These are phyloP conservation scores for Cettia cetti DNA, from an alignment of 2,113 vertebrate genomes.

Conservation along the genomic window DNA sequence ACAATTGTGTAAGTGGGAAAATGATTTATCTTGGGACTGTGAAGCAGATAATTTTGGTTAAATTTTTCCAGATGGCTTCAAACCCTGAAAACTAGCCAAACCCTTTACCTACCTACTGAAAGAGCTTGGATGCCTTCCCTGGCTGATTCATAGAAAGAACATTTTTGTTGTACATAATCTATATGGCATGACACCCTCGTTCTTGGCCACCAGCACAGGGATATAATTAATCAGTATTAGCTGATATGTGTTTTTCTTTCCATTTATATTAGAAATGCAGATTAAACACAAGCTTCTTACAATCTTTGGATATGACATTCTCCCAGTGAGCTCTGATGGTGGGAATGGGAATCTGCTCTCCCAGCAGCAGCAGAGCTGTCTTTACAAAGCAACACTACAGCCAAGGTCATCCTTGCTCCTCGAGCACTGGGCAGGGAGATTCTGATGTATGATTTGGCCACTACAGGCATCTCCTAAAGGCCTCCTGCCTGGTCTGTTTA, in stretches of 20 bases:
- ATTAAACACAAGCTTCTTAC: not conserved
- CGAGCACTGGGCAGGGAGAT: not conserved
- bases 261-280: not conserved
- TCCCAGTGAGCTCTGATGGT: not conserved
- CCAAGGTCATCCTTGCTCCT: not conserved
- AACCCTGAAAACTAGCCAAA: conserved; percentile 54
- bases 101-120: conserved; percentile 67
- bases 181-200: not conserved
- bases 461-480: not conserved
- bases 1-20: conserved; percentile 76
- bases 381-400: not conserved
- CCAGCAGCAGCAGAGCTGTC: not conserved
- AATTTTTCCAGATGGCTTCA: conserved; percentile 72
- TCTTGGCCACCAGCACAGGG: not conserved
- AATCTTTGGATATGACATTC: not conserved
- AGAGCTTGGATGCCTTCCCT: conserved; percentile 7
- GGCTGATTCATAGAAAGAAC: conserved; percentile 29
- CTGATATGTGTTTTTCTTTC: not conserved
- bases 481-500: not conserved
- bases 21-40: conserved; percentile 77
- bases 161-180: not conserved
- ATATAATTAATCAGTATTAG: conserved; percentile 30
- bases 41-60: conserved; percentile 77
- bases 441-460: not conserved
- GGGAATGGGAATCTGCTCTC: not conserved